Evolutionary conservation across 2,113 vertebrate species (phyloP), one percentile per base, ranked within the genome.

Genomic region (Marmota monax): DNA sequence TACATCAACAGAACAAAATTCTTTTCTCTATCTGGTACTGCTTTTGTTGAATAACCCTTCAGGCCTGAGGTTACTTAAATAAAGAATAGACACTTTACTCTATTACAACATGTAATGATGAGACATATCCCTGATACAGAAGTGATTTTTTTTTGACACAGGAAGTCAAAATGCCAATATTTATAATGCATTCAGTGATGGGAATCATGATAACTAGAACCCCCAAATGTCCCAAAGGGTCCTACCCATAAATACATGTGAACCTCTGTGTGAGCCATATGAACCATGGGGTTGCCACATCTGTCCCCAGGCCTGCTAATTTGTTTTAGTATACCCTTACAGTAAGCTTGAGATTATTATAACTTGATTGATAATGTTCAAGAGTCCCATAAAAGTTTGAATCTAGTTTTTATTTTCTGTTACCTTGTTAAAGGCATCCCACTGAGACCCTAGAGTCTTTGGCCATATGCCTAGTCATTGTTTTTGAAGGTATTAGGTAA

Each of bases 81-180:
- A 34, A 25, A 18, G 69, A 53, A n/a, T 51, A 12, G 58, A 65
- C 2, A 14, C 9, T 14, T 7, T 8, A n/a, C 18, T 22, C 16
- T 85, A 8, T 77, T n/a, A 37, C 23, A 25, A n/a, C 5, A 16
- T 51, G 16, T 74, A 11, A 1, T 1, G 16, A 53, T 34, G 32
- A 4, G 3, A 27, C 37, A 14, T 5, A 45, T 20, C 0, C 22
- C 7, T 1, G 48, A 14, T 39, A 32, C 16, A 61, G 20, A 6
- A n/a, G 14, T 61, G 22, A 61, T 8, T 0, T 63, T n/a, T n/a
- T 22, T 45, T 14, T 27, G 10, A 11, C 32, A 63, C 9, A 27
- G n/a, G 14, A 1, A 27, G 2, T 23, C 32, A 74, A 13, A 63
- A 76, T 70, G 18, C 58, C 3, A 23, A 61, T 32, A 7, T 58